Base-by-base conservation (phyloP, 2,113 vertebrate genomes). In the Scartelaos histophorus region DNA sequence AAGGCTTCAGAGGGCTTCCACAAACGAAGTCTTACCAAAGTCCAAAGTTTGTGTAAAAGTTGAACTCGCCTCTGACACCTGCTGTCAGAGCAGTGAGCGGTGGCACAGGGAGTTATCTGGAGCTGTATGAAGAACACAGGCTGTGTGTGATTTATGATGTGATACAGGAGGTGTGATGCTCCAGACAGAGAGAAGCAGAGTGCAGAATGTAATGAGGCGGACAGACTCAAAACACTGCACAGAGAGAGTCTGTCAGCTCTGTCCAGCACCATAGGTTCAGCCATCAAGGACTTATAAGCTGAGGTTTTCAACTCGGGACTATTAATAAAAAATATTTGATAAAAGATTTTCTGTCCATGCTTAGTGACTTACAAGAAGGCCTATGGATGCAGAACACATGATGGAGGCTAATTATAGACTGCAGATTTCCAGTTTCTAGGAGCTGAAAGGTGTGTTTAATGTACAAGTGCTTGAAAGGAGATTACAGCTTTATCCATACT, bases 101-200 rank as follows among this genome's bases (percentile, higher is more conserved):
- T 22, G 54, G 70, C 62, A 43, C 47, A n/a, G n/a, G 15, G 56
- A 21, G 34, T 69, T 67, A 76, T 67, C 43, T 73, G 53, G 49
- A 35, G 43, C 53, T 7, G 47, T n/a, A 77, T 47, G 51, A 60
- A 58, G 34, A 73, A 56, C 25, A 47, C 65, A 29, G 51, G 13
- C 47, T 43, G 38, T 43, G 66, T 53, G 6, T 54, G 46, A 84
- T 81, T 78, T 19, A 17, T 58, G 56, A 69, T 66, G 21, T 12
- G 58, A 9, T 64, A 12, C 34, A 62, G 24, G 16, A 58, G 22
- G 35, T 15, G n/a, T 10, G 17, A 51, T 2, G 3, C 17, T 64
- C 34, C 54, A 60, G 65, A 5, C 24, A 64, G 43, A 21, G 34
- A 58, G 56, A 58, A 49, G 5, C 13, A 29, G 19, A 17, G 16